Conservation (phyloP, 2,113 vertebrate species). For the Scolopax mira region DNA sequence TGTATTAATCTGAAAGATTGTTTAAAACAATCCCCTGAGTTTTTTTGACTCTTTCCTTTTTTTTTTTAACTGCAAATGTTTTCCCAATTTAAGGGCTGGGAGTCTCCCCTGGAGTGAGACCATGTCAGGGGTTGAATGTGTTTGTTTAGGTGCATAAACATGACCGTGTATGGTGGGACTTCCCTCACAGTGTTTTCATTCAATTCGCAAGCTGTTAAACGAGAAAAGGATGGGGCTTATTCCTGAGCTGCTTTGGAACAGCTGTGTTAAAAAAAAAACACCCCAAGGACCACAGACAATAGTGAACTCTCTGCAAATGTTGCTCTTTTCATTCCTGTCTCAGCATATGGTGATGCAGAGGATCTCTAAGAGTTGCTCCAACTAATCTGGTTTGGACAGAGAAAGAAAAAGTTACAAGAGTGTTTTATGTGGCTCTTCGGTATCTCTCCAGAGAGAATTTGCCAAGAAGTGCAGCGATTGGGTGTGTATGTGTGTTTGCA, state of each 20-base stretch:
- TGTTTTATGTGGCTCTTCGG: background rate
- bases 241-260: slow-evolving; percentile 13
- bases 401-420: background rate
- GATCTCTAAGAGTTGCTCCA: background rate
- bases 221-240: background rate
- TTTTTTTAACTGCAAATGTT: background rate
- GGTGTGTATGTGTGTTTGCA: accelerated
- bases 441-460: background rate
- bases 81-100: background rate
- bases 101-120: background rate
- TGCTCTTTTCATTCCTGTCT: background rate
- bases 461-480: background rate
- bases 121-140: slow-evolving; percentile 24
- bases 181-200: slow-evolving; percentile 6
- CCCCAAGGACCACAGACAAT: background rate
- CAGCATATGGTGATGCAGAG: background rate
- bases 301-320: background rate
- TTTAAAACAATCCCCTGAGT: background rate
- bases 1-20: background rate
- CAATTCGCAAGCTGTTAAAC: slow-evolving; percentile 9
- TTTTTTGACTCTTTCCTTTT: background rate
- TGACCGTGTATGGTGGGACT: background rate
- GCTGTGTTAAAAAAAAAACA: background rate
- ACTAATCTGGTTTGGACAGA: background rate
- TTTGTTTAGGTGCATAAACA: slow-evolving; percentile 53